Conservation (phyloP, 2,797 vertebrate genomes). For the Antrozous pallidus region DNA sequence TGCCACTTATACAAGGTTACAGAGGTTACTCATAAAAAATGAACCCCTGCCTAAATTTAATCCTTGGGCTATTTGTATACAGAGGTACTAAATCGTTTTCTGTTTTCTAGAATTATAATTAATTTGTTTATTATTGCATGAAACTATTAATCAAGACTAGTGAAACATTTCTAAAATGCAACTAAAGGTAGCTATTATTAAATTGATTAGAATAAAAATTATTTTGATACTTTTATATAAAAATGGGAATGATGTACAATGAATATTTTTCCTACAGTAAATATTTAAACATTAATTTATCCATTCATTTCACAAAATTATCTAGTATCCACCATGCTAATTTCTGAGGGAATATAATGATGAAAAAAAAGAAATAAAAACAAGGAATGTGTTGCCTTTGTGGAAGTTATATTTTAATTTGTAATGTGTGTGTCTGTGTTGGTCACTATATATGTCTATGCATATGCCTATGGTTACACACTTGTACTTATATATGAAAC, state of each 20-base stretch:
- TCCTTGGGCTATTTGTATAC: not conserved
- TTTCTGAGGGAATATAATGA: not conserved
- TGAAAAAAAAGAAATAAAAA: not conserved
- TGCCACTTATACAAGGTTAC: not conserved
- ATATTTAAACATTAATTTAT: not conserved
- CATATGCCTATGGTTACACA: not conserved
- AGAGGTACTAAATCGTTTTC: not conserved
- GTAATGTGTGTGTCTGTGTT: not conserved
- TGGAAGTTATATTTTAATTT: not conserved
- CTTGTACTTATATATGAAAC: not conserved
- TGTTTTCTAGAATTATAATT: not conserved
- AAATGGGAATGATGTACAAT: not conserved
- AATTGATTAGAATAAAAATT: not conserved
- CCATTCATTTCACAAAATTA: not conserved
- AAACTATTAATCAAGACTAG: not conserved
- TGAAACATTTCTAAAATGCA: slow-evolving; percentile 37
- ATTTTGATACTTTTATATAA: not conserved
- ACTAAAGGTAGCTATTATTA: not conserved
- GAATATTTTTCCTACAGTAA: not conserved
- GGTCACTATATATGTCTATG: not conserved
- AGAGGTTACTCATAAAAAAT: not conserved
- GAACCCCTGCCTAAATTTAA: not conserved
- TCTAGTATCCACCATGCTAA: not conserved
- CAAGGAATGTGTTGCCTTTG: not conserved
- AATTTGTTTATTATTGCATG: not conserved